Evolutionary conservation across 2,888 invertebrate species (phyloP), one percentile per base, ranked within the genome.

Genomic region (Drosophila subquinaria): DNA sequence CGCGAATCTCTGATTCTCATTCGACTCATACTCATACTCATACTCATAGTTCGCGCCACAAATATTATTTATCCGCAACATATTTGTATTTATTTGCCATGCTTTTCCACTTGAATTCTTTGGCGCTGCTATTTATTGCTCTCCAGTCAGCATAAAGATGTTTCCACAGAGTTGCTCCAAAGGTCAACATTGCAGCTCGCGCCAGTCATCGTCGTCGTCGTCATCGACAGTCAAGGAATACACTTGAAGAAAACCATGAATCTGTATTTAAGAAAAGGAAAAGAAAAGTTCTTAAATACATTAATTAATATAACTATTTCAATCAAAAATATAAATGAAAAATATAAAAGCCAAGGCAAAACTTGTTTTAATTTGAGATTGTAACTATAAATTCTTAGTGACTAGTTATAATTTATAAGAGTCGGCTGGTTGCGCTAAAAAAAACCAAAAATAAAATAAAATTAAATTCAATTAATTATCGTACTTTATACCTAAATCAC

Each of bases 101-200:
- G 87, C 73, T 79, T 81, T 81, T 77, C 80, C 80, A 77, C 77
- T 79, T 67, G 81, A 76, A 77, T 81, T 78, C 74, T 56, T 66
- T 51, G 60, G 65, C 43, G 73, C 74, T 73, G 82, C 79, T 81
- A 87, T 81, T 82, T 82, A 82, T 82, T 83, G 84, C 83, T 84
- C 82, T 84, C 51, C 51, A 70, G 79, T 70, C 65, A 66, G 78
- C 79, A 79, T 81, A 77, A 79, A 89, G 89, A 83, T 83, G 73
- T 80, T 80, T 77, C 69, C 69, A 55, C 69, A 71, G 82, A 79
- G 67, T 76, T 69, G 61, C 77, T 82, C 63, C 81, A 86, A 86
- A 85, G 84, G 86, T 85, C 84, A 85, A 70, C 71, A 72, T 55
- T 85, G 82, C 88, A 87, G 83, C 88, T 80, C 73, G 75, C 62